phyloP scores from a whole-genome alignment of 23 tunicate species.

The Ascidia mentula region DNA sequence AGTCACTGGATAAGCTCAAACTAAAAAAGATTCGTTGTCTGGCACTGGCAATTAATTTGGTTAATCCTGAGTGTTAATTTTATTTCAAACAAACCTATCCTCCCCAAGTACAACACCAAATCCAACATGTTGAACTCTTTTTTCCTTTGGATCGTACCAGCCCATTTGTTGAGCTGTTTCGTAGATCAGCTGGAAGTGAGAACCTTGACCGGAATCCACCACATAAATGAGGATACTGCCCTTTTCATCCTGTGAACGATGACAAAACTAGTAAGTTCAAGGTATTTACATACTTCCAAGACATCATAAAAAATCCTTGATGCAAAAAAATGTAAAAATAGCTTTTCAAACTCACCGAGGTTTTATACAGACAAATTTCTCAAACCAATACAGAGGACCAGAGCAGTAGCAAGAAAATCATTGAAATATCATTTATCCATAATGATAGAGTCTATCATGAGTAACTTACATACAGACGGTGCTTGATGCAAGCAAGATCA shows the following conservation, averaged over 20 bases:
- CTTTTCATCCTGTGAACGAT: conserved; percentile 71
- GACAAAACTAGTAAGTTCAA: neutral
- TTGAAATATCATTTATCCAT: too few relatives aligned
- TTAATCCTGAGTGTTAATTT: too few relatives aligned
- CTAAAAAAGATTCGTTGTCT: too few relatives aligned
- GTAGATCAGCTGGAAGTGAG: conserved; percentile 71
- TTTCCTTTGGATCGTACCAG: conserved; percentile 75
- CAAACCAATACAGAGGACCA: too few relatives aligned
- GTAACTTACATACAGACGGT: conserved; percentile 62
- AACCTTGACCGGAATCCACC: conserved; percentile 76
- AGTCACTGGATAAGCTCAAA: too few relatives aligned
- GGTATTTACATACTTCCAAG: neutral
- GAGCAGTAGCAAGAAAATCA: too few relatives aligned
- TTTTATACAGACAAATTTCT: neutral
- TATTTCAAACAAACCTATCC: conserved; percentile 44
- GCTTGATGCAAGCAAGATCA: conserved; percentile 89
- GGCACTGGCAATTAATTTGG: too few relatives aligned
- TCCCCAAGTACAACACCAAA: conserved; percentile 96
- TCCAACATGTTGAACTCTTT: conserved; percentile 71
- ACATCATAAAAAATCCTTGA: neutral
- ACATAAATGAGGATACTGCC: conserved; percentile 85
- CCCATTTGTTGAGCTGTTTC: conserved; percentile 57
- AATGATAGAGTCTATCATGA: too few relatives aligned
- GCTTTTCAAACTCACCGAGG: neutral
- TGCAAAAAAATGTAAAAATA: neutral